Conservation (phyloP, 1,140 invertebrate genomes). For the Drosophila persimilis region DNA sequence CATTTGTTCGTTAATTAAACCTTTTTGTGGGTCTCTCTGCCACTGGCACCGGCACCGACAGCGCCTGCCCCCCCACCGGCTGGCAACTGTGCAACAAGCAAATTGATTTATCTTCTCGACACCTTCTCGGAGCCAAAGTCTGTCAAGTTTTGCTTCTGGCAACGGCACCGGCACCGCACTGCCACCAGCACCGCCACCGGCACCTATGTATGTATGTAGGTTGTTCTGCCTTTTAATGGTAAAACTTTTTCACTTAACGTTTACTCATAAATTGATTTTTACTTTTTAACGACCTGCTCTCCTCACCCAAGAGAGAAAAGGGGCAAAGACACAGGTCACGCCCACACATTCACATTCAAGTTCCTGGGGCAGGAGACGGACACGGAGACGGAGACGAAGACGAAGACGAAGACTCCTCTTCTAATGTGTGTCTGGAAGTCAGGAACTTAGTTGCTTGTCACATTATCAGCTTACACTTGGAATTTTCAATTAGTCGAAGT, state of each 20-base stretch:
- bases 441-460: constrained; percentile 52
- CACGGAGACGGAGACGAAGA: too few species aligned
- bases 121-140: constrained; percentile 50
- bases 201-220: constrained; percentile 11
- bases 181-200: constrained; percentile 10
- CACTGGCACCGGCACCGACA: too few species aligned
- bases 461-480: constrained; percentile 70
- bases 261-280: constrained; percentile 82
- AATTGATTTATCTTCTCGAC: constrained; percentile 80
- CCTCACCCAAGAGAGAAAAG: constrained; percentile 3
- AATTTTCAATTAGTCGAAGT: constrained; percentile 76
- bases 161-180: constrained; percentile 19
- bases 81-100: constrained; percentile 76
- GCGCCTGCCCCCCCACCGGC: background rate
- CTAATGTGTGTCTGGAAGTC: constrained; percentile 19
- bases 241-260: constrained; percentile 81
- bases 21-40: constrained; percentile 68
- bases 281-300: constrained; percentile 72
- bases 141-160: constrained; percentile 46
- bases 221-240: constrained; percentile 65
- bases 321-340: constrained; percentile 4
- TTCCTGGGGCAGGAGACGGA: too few species aligned
- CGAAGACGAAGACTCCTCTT: too few species aligned
- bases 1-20: constrained; percentile 82
- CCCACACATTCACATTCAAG: constrained; percentile 4